Conservation (phyloP, 2,888 invertebrate species). For the Lithophane ornitopus region DNA sequence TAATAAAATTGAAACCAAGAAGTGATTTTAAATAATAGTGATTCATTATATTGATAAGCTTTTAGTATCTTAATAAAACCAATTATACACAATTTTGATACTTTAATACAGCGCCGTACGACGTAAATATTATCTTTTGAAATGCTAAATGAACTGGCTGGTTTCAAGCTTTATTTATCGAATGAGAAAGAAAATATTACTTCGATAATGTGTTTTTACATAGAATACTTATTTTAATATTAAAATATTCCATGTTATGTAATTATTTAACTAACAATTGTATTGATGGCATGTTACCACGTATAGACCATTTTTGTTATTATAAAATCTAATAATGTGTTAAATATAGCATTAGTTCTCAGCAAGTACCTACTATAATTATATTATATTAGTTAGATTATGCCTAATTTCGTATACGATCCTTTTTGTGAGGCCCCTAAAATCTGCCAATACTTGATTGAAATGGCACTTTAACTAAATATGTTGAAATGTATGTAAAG, state of each 20-base stretch:
- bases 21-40: constrained; percentile 29
- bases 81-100: constrained; percentile 51
- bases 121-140: constrained; percentile 16
- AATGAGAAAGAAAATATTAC: constrained; percentile 4
- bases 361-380: background rate
- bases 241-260: constrained; percentile 35
- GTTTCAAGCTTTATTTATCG: background rate
- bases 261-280: background rate
- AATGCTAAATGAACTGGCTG: constrained; percentile 4
- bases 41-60: constrained; percentile 27
- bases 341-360: constrained; percentile 5
- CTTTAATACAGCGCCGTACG: constrained; percentile 11
- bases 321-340: constrained; percentile 15
- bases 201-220: constrained; percentile 33
- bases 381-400: constrained; percentile 29
- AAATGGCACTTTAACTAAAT: background rate
- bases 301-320: constrained; percentile 20
- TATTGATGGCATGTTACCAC: constrained; percentile 39
- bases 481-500: too few relatives aligned
- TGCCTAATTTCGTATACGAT: constrained; percentile 2
- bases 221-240: constrained; percentile 38
- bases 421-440: background rate
- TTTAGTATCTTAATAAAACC: constrained; percentile 10
- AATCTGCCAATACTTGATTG: background rate
- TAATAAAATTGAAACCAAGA: constrained; percentile 6